Conservation (phyloP, 2,888 invertebrate species). For the Trissolcus japonicus region DNA sequence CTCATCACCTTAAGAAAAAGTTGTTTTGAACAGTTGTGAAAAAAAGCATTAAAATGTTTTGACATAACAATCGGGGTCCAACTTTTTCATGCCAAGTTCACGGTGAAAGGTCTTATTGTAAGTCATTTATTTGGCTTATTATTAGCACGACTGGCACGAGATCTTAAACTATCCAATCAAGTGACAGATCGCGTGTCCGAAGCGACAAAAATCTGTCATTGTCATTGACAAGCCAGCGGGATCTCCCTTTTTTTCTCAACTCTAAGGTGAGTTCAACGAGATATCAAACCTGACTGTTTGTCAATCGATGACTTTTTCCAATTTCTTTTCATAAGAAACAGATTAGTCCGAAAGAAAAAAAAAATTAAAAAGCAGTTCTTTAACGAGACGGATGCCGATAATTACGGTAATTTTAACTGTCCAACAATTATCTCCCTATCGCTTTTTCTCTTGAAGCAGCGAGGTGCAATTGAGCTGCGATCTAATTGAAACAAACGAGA, state of each 20-base stretch:
- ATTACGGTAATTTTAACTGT: conserved; percentile 28
- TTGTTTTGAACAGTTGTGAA: too few species aligned
- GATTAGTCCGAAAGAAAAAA: not conserved
- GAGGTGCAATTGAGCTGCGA: conserved; percentile 1
- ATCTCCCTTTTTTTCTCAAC: conserved; percentile 34
- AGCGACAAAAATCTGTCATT: conserved; percentile 42
- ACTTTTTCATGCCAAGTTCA: conserved; percentile 7
- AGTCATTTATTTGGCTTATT: conserved; percentile 30
- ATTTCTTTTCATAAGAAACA: not conserved
- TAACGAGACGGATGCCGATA: conserved; percentile 17
- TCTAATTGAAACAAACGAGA: conserved; percentile 6
- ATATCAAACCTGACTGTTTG: too few species aligned
- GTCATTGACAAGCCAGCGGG: conserved; percentile 32
- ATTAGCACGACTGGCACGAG: conserved; percentile 26
- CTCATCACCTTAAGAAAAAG: too few species aligned
- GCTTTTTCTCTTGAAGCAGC: conserved; percentile 19
- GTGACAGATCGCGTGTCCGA: conserved; percentile 41
- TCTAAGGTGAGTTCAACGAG: not conserved
- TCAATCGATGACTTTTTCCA: not conserved
- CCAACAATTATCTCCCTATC: conserved; percentile 17
- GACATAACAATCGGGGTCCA: too few species aligned
- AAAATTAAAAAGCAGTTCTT: too few species aligned
- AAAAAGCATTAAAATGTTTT: too few species aligned
- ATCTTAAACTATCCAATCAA: conserved; percentile 33
- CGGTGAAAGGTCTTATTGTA: conserved; percentile 11